Conservation (phyloP, 2,888 invertebrate genomes). For the Metallyticus violacea region DNA sequence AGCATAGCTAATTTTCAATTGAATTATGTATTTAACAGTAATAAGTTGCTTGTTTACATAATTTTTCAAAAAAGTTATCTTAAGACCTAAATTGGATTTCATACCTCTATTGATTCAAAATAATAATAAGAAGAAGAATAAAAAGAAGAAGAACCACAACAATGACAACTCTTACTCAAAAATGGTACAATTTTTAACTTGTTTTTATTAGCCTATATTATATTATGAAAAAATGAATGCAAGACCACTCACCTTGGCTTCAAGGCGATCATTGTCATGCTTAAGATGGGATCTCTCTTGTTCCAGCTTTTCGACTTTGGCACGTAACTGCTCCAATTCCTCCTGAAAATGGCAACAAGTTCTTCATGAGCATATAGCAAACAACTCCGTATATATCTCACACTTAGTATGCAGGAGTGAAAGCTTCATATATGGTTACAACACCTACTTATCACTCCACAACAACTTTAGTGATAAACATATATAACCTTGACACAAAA, state of each 20-base stretch:
- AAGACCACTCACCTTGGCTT: constrained; percentile 74
- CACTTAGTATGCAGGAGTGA: constrained; percentile 22
- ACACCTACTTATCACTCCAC: neutral
- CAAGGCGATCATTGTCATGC: constrained; percentile 83
- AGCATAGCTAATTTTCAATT: too few relatives aligned
- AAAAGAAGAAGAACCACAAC: too few relatives aligned
- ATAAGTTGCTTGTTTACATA: too few relatives aligned
- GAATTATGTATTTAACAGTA: too few relatives aligned
- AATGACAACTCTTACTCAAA: too few relatives aligned
- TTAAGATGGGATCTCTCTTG: constrained; percentile 80
- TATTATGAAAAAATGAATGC: too few relatives aligned
- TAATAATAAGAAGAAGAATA: too few relatives aligned
- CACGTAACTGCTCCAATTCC: constrained; percentile 77
- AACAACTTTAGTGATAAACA: neutral
- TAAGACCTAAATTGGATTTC: too few relatives aligned
- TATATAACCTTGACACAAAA: neutral
- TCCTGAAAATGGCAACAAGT: constrained; percentile 56
- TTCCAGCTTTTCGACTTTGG: constrained; percentile 84
- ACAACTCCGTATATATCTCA: neutral
- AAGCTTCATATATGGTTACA: neutral
- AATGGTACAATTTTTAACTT: too few relatives aligned
- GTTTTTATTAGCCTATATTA: too few relatives aligned
- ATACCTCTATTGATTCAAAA: too few relatives aligned
- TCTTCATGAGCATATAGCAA: neutral
- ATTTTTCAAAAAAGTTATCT: too few relatives aligned